Base-by-base conservation (phyloP, 1,140 invertebrate genomes). In the Meloidogyne floridensis region DNA sequence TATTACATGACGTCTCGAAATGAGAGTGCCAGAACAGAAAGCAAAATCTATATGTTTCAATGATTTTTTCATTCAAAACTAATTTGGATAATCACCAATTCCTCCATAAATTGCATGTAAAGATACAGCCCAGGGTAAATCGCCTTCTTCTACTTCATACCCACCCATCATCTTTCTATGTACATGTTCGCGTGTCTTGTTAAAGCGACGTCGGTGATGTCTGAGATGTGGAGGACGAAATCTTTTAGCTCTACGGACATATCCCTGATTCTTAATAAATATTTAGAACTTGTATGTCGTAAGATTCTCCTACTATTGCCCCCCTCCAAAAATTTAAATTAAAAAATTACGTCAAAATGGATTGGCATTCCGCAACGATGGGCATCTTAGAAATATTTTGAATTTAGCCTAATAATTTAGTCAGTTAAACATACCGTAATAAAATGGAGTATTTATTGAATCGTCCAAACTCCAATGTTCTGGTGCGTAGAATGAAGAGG, bases 1-100 rank as follows among this genome's bases (percentile, higher is more conserved):
- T 11, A 56, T 47, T 32, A 77, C 75, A 69, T 77, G 75, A 15
- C 75, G 75, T 56, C 69, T 51, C 32, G 75, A 77, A n/a, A 77
- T 77, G 32, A 77, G 69, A n/a, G 75, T 77, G 7, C 47, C 75
- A 42, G 75, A 15, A 77, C 75, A 77, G 3, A 53, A 3, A 43
- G 51, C 51, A 10, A 8, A 7, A 18, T 32, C 75, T 77, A 15
- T 32, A 75, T 32, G 1, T 32, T 32, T 32, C 32, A 32, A 32
- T 32, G 32, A 53, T 11, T 32, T 59, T 65, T 13, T 15, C 4
- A 6, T 47, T 6, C 32, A 32, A 32, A 47, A 47, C 3, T 47
- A 0, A 47, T 47, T 47, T 6, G 2, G 47, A 0, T 47, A 6
- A 47, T 6, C 7, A 47, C 47, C 47, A 47, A 47, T 47, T 47